Conservation (phyloP, 2,888 invertebrate genomes). For the Calameuta pallipes region DNA sequence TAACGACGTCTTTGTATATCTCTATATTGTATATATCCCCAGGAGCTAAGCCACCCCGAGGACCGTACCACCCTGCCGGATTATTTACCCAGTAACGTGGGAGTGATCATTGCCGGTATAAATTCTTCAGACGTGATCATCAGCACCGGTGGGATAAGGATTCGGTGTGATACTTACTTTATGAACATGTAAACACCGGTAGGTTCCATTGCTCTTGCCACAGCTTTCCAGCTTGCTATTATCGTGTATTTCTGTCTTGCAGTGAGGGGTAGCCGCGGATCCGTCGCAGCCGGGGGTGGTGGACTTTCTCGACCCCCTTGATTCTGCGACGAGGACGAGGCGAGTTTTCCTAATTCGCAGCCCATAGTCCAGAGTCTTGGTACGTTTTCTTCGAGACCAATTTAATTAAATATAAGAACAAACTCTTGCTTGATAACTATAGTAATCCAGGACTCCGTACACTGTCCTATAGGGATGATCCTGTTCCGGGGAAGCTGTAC, state of each 20-base stretch:
- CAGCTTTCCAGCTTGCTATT: conserved; percentile 92
- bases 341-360: conserved; percentile 82
- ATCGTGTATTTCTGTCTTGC: conserved; percentile 90
- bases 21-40: background rate
- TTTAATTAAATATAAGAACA: background rate
- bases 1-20: too few relatives aligned
- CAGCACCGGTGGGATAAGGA: background rate
- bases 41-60: background rate
- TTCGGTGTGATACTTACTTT: conserved; percentile 76
- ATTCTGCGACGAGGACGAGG: conserved; percentile 66
- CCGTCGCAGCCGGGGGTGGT: conserved; percentile 76
- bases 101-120: background rate
- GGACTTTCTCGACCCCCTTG: conserved; percentile 71
- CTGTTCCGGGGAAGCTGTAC: background rate
- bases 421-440: background rate
- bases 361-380: conserved; percentile 69
- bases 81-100: conserved; percentile 8
- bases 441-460: background rate
- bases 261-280: conserved; percentile 84
- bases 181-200: conserved; percentile 93
- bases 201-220: conserved; percentile 87
- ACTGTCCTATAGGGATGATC: background rate
- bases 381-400: background rate
- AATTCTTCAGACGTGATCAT: background rate
- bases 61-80: background rate